phyloP scores from a whole-genome alignment of 2,113 vertebrate genomes.

The Pontoporia blainvillei region DNA sequence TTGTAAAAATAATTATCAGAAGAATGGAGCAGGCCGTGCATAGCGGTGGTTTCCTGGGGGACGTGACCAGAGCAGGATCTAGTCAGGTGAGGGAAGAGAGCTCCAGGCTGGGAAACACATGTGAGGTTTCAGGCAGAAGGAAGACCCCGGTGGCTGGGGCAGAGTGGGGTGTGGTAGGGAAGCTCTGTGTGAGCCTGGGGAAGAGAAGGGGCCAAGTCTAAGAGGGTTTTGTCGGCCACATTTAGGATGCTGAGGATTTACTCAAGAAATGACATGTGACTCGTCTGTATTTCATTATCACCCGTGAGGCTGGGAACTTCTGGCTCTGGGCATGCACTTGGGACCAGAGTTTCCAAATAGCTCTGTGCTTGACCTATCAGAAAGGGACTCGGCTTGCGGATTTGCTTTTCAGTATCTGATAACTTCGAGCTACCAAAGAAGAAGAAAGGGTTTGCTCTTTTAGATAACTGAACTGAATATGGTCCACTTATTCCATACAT shows the following conservation, averaged over 20 bases:
- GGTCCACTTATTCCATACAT: rapidly evolving
- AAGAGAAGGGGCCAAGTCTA: neutral
- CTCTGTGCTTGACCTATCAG: neutral
- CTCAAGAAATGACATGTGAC: neutral
- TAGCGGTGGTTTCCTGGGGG: neutral
- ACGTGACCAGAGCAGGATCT: neutral
- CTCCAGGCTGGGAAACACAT: neutral
- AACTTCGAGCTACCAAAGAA: neutral
- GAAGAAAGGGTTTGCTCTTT: neutral
- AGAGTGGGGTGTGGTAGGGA: no score
- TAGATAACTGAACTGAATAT: neutral
- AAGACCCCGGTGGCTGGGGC: no score
- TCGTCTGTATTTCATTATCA: neutral
- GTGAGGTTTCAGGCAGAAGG: neutral
- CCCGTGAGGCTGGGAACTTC: neutral
- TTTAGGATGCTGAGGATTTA: neutral
- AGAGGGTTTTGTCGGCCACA: rapidly evolving
- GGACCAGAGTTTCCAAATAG: neutral
- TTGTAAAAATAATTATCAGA: no score
- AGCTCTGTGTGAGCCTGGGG: neutral
- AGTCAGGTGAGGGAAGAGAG: neutral
- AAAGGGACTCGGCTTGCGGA: neutral
- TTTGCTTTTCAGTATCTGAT: neutral
- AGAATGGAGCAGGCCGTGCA: neutral
- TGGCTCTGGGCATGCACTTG: neutral